These are phyloP conservation scores for Micrastur ruficollis DNA, from an alignment of 2,797 vertebrate genomes.

Conservation along the genomic window DNA sequence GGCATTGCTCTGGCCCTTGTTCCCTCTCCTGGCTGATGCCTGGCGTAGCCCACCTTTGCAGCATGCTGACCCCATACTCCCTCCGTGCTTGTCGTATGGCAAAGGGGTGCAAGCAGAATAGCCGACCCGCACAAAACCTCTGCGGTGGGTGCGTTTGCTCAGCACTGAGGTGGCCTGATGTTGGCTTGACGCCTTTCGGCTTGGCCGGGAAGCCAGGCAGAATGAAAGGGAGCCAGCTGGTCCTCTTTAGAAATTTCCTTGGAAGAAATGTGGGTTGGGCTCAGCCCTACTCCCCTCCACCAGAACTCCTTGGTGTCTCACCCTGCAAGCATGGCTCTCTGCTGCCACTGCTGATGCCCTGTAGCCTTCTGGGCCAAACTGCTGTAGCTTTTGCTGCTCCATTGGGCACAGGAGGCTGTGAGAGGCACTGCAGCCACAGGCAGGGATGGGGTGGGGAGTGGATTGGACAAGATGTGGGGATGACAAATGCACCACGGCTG, in stretches of 20 bases:
- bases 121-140: background rate
- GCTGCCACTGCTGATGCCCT: background rate
- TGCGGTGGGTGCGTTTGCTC: background rate
- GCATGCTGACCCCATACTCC: rapidly evolving
- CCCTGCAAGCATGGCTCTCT: rapidly evolving
- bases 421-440: background rate
- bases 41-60: background rate
- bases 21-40: background rate
- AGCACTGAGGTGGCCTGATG: background rate
- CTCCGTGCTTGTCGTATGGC: background rate
- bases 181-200: background rate
- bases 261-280: background rate
- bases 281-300: background rate
- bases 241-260: background rate
- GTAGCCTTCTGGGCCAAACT: background rate
- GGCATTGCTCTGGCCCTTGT: background rate
- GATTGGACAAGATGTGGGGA: background rate
- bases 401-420: background rate
- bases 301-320: background rate
- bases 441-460: background rate
- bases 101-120: background rate
- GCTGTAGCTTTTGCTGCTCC: background rate
- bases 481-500: background rate
- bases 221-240: background rate
- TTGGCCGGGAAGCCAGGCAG: background rate